phyloP scores from a whole-genome alignment of 23 tunicate species.

The Styela clava region DNA sequence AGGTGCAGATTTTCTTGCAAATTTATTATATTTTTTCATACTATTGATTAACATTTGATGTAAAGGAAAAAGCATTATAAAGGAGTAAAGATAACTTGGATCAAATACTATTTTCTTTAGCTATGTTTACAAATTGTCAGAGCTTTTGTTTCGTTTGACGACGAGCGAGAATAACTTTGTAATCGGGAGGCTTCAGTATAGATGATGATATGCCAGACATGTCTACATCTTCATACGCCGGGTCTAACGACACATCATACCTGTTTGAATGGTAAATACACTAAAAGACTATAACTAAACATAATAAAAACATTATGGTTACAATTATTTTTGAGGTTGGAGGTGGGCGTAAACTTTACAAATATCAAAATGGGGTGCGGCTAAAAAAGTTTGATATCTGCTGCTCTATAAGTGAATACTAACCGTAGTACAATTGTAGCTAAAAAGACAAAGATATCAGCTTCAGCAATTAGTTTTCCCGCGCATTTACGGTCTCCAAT shows the following conservation, averaged over 20 bases:
- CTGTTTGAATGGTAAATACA: constrained; percentile 13
- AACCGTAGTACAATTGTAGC: constrained; percentile 29
- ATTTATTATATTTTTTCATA: no score
- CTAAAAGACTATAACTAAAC: no score
- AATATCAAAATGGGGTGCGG: no score
- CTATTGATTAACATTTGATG: no score
- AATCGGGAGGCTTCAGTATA: constrained; percentile 19
- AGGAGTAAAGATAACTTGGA: no score
- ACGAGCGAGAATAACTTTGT: background rate
- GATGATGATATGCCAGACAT: constrained; percentile 23
- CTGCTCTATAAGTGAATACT: background rate
- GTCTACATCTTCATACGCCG: constrained; percentile 17
- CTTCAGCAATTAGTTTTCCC: constrained; percentile 46
- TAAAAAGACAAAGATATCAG: constrained; percentile 35
- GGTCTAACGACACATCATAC: constrained; percentile 7
- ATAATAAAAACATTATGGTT: no score
- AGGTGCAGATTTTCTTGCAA: no score
- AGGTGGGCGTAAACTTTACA: no score
- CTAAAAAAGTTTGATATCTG: background rate
- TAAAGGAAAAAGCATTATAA: no score
- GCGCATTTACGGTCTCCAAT: constrained; percentile 60
- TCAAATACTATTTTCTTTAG: background rate
- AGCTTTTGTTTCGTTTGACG: background rate
- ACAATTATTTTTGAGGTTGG: no score
- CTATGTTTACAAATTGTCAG: background rate